phyloP scores from a whole-genome alignment of 2,888 invertebrate species.

The Meiosimyza platycephala region DNA sequence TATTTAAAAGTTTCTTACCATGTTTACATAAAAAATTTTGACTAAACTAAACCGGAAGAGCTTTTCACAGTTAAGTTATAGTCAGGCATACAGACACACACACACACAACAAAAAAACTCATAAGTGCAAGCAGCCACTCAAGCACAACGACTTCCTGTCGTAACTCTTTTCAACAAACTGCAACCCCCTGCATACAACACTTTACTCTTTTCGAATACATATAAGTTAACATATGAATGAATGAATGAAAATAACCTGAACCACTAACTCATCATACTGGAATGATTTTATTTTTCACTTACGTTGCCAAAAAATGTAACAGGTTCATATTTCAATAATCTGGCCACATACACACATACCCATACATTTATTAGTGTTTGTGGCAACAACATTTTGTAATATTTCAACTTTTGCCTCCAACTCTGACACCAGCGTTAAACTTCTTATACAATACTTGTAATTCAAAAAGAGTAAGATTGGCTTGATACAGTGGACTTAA shows the following conservation, averaged over 20 bases:
- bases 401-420: conserved; percentile 2
- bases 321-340: conserved; percentile 40
- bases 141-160: conserved; percentile 8
- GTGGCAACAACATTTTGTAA: neutral
- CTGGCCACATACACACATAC: neutral
- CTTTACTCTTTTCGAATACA: too few relatives aligned
- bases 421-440: neutral
- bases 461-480: too few relatives aligned
- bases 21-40: conserved; percentile 12
- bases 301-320: conserved; percentile 36
- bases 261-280: neutral
- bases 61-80: neutral
- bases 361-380: too few relatives aligned
- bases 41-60: neutral
- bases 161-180: neutral
- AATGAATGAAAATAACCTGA: too few relatives aligned
- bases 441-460: too few relatives aligned
- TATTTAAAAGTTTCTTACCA: conserved; percentile 11
- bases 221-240: too few relatives aligned
- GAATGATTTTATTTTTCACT: conserved; percentile 13
- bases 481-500: too few relatives aligned
- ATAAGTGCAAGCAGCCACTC: neutral
- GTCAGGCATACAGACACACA: neutral
- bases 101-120: conserved; percentile 1
- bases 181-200: neutral